phyloP scores from a whole-genome alignment of 2,797 vertebrate species.

The Tympanoctomys barrerae region DNA sequence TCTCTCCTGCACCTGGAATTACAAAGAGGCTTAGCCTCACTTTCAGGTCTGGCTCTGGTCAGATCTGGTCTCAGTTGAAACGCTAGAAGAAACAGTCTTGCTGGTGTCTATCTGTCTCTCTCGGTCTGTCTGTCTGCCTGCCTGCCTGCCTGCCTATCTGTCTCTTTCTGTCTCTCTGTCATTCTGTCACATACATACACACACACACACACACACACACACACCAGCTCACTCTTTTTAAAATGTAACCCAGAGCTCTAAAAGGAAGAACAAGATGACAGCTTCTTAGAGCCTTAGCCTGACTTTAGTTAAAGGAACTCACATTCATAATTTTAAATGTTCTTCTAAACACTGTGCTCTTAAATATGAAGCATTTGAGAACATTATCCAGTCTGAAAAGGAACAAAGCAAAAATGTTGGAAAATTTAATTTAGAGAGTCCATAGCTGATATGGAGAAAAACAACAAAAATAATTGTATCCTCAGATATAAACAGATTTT shows the following conservation, averaged over 20 bases:
- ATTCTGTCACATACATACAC: not conserved
- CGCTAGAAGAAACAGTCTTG: not conserved
- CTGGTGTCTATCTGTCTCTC: not conserved
- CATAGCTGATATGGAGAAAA: not conserved
- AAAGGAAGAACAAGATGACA: not conserved
- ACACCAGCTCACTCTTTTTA: not conserved
- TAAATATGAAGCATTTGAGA: not conserved
- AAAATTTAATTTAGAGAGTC: not conserved
- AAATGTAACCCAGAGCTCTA: not conserved
- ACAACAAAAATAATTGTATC: not conserved
- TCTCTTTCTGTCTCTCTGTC: not conserved
- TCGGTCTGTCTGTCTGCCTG: no score
- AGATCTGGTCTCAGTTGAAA: not conserved
- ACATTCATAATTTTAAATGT: not conserved
- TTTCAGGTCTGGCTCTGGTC: not conserved
- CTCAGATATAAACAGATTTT: not conserved
- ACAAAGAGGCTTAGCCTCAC: not conserved
- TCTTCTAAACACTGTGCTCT: not conserved
- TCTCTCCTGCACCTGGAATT: not conserved
- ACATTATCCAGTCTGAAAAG: not conserved
- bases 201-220: not conserved
- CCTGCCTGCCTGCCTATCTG: no score
- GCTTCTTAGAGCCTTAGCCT: not conserved
- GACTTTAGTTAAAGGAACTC: not conserved
- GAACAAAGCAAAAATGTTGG: constrained; percentile 17